These are phyloP conservation scores for Coregonus clupeaformis DNA, from an alignment of 2,113 vertebrate species.

Conservation along the genomic window DNA sequence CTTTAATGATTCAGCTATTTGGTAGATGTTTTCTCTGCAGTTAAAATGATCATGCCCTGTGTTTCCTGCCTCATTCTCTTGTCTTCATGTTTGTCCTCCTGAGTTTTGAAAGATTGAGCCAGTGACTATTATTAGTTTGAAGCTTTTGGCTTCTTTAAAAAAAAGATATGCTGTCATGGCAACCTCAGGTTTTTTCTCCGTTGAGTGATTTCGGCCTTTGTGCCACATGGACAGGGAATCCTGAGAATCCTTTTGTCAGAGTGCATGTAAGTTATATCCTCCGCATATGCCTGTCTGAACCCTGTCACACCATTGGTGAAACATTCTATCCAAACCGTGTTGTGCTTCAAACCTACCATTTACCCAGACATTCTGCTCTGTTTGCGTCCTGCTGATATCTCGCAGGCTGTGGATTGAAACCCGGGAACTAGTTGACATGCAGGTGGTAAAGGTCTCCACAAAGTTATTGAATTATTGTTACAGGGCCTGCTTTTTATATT, in stretches of 20 bases:
- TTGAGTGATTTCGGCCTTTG: conserved; percentile 26
- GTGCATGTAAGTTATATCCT: neutral
- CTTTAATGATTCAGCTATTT: too few relatives aligned
- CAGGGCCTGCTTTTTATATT: conserved; percentile 47
- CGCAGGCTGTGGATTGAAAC: conserved; percentile 23
- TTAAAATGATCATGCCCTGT: too few relatives aligned
- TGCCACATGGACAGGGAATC: neutral
- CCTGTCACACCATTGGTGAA: conserved; percentile 35
- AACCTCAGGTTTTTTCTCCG: neutral
- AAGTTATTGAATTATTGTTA: conserved; percentile 52
- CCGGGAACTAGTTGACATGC: conserved; percentile 63
- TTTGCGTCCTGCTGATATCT: conserved; percentile 39
- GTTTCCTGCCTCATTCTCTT: too few relatives aligned
- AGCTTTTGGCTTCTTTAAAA: too few relatives aligned
- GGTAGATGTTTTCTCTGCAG: too few relatives aligned
- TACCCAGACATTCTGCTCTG: neutral
- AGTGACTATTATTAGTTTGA: too few relatives aligned
- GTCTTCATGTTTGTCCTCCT: too few relatives aligned
- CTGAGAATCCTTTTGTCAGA: conserved; percentile 39
- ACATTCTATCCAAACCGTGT: conserved; percentile 44
- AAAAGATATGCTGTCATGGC: too few relatives aligned
- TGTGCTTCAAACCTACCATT: neutral
- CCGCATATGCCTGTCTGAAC: neutral
- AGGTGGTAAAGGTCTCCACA: conserved; percentile 49
- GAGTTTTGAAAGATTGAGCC: too few relatives aligned